Evolutionary conservation across 2,888 invertebrate species (phyloP), one percentile per base, ranked within the genome.

Genomic region (Noctua janthina): DNA sequence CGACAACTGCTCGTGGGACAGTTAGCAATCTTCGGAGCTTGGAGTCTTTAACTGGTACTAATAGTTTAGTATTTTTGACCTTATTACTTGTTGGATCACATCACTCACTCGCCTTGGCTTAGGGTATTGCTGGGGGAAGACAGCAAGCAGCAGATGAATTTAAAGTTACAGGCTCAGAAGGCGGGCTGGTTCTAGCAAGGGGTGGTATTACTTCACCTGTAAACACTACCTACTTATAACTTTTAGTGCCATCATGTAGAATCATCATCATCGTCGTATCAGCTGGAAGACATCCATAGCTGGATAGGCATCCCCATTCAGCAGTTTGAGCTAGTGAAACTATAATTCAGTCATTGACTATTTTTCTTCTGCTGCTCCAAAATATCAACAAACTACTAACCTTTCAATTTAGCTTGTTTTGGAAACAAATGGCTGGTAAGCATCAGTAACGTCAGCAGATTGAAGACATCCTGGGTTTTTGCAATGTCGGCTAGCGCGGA

Each of bases 21-120:
- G 29, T 78, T 75, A 0, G 59, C 23, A n/a, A 72, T 73, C 13
- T 56, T 51, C 8, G 79, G 69, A 46, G 67, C 75, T 43, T 51
- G 75, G 2, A 78, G 72, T 64, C 78, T 72, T 59, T 83, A 83
- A 78, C 64, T 83, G 29, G 29, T 29, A 29, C 29, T 29, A 29
- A 1, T 29, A 29, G 29, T 29, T 1, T 29, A 29, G 29, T 29
- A 39, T 39, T 39, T 39, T 39, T 39, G 39, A 39, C 39, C 39
- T 39, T 39, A 39, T 39, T 4, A 39, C 39, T 39, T 4, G 39
- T 39, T 39, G 5, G 39, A 39, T 4, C 39, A 39, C 4, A 39
- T 39, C 3, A 39, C 39, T 39, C 4, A 39, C 39, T 3, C 39
- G n/a, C n/a, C 11, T 59, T 59, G n/a, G 59, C 10, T 56, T 23